Evolutionary conservation across 2,113 vertebrate genomes (phyloP).

Genomic region (Lampris incognitus): DNA sequence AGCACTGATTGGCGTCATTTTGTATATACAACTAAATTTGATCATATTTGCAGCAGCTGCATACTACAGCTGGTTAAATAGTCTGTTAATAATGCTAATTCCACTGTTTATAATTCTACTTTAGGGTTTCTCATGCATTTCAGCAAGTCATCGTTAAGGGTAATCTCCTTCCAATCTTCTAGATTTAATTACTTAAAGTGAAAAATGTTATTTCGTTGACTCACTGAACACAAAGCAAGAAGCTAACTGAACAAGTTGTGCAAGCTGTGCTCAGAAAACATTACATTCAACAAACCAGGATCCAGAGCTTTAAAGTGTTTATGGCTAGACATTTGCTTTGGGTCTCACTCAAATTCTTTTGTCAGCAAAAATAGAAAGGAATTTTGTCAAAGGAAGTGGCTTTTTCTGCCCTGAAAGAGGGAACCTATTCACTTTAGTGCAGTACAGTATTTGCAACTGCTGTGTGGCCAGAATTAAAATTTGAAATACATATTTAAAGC

Average conservation of each 20-base stretch:
- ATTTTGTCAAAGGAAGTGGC: slow-evolving; percentile 27
- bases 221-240: background rate
- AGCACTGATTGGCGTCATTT: too few relatives aligned
- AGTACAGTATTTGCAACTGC: slow-evolving; percentile 23
- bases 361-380: slow-evolving; percentile 38
- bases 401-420: background rate
- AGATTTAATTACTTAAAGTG: background rate
- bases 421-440: slow-evolving; percentile 5
- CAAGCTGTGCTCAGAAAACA: slow-evolving; percentile 1
- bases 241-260: background rate
- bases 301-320: slow-evolving; percentile 14
- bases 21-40: too few relatives aligned
- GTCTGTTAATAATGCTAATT: too few relatives aligned
- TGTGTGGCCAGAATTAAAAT: slow-evolving; percentile 40
- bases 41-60: too few relatives aligned
- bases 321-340: background rate
- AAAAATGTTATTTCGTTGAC: background rate
- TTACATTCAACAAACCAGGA: slow-evolving; percentile 7
- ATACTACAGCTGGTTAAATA: too few relatives aligned
- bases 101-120: background rate
- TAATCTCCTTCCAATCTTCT: background rate
- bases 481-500: slow-evolving; percentile 1
- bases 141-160: background rate
- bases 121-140: background rate
- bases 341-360: slow-evolving; percentile 8